Evolutionary conservation across 1,140 invertebrate species (phyloP).

Genomic region (Magallana gigas): DNA sequence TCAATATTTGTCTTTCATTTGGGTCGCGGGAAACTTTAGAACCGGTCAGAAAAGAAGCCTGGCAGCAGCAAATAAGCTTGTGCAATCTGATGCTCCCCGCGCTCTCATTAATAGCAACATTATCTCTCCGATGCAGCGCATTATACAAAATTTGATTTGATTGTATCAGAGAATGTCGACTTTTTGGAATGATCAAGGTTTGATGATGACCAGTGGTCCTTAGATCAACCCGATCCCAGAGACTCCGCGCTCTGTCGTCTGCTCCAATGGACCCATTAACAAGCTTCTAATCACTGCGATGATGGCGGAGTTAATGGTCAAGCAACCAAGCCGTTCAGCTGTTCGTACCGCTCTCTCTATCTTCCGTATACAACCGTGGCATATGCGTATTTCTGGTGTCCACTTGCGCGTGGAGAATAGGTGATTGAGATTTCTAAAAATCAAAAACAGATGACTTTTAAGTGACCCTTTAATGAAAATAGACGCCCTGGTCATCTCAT

Average conservation of each 20-base stretch:
- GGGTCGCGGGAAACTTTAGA: background rate
- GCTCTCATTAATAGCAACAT: background rate
- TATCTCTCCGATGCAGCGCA: slow-evolving; percentile 31
- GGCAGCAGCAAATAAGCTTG: slow-evolving; percentile 18
- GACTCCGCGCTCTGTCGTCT: background rate
- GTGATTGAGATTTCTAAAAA: slow-evolving; percentile 34
- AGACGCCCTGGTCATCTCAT: slow-evolving; percentile 2
- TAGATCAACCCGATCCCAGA: slow-evolving; percentile 25
- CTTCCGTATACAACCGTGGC: slow-evolving; percentile 16
- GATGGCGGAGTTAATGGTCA: slow-evolving; percentile 32
- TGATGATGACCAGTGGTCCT: slow-evolving; percentile 28
- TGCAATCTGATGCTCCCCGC: slow-evolving; percentile 24
- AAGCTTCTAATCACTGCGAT: slow-evolving; percentile 25
- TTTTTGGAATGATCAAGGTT: slow-evolving; percentile 21
- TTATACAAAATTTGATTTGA: slow-evolving; percentile 39
- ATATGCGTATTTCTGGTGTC: slow-evolving; percentile 20
- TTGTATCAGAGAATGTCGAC: slow-evolving; percentile 23
- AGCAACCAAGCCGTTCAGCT: slow-evolving; percentile 10
- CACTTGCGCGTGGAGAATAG: slow-evolving; percentile 25
- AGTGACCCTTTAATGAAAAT: slow-evolving; percentile 30
- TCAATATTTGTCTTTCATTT: slow-evolving; percentile 27
- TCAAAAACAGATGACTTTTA: slow-evolving; percentile 38
- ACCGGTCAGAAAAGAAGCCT: background rate
- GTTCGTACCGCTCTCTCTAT: background rate
- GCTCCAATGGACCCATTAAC: slow-evolving; percentile 23